Base-by-base conservation (phyloP, 2,113 vertebrate genomes). In the Oreochromis tanganicae region DNA sequence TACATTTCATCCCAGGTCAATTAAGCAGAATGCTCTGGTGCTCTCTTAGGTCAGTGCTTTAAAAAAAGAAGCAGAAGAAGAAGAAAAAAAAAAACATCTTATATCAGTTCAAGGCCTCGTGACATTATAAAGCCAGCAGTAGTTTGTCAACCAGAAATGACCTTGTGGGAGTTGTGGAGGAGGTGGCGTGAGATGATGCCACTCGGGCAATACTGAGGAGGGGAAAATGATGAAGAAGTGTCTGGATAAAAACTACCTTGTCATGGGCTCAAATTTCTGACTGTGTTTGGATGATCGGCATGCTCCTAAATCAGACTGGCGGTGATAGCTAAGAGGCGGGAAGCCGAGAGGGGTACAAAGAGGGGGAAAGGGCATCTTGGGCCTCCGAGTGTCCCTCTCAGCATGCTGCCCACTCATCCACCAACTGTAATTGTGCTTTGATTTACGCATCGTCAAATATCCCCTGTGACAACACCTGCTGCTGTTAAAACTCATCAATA, bases 401-500 rank as follows among this genome's bases (percentile, higher is more conserved):
- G 71, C 52, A 48, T 59, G 56, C 83, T 16, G 89, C 80, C 59
- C 27, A 34, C 84, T 41, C 81, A 92, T 93, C 94, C 87, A 73
- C 81, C 92, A 95, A 88, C 94, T 95, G 92, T 97, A 97, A 97
- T 96, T 96, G 96, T 96, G 95, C 93, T 95, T 94, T 97, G 96
- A 97, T 96, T 96, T 96, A 97, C 94, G 82, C 55, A 41, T 94
- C 94, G 93, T 96, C 96, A 94, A 95, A 95, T 94, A 91, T n/a
- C 87, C 87, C 87, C 91, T 41, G 88, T 90, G 95, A 96, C 95
- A 96, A 96, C 96, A 94, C 92, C 94, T 94, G 94, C 95, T 91
- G 94, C 95, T 93, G 95, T 96, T 96, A 96, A 96, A 96, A 86
- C 17, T 92, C 95, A 95, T 97, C 96, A 96, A 97, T 97, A 97